phyloP scores from a whole-genome alignment of 2,888 invertebrate genomes.

The Lasius platythorax region DNA sequence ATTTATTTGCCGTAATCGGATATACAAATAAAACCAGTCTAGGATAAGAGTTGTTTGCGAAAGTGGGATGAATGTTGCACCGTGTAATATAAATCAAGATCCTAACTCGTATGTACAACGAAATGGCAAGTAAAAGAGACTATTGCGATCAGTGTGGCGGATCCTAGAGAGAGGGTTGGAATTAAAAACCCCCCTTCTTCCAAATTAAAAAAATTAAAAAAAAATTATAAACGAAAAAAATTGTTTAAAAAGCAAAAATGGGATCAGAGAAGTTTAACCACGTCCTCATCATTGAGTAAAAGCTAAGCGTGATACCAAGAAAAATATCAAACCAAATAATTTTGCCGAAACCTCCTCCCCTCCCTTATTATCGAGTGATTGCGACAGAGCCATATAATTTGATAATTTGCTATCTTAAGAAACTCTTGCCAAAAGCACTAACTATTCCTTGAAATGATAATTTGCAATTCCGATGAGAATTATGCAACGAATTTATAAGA shows the following conservation, averaged over 20 bases:
- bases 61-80: background rate
- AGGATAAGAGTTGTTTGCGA: slow-evolving; percentile 4
- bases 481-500: background rate
- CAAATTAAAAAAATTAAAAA: too few relatives aligned
- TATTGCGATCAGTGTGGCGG: background rate
- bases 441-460: background rate
- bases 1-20: slow-evolving; percentile 23
- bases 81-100: background rate
- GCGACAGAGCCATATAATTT: background rate
- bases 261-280: too few relatives aligned
- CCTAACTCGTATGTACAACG: background rate
- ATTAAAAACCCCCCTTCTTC: too few relatives aligned
- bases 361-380: background rate
- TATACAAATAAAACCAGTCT: slow-evolving; percentile 3
- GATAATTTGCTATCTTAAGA: background rate
- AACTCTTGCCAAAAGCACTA: background rate
- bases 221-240: too few relatives aligned
- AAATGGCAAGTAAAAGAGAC: background rate
- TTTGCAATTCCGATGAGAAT: slow-evolving; percentile 7
- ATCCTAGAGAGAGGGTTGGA: too few relatives aligned
- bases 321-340: too few relatives aligned
- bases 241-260: too few relatives aligned
- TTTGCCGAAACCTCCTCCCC: too few relatives aligned
- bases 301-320: too few relatives aligned
- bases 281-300: too few relatives aligned